phyloP scores from a whole-genome alignment of 1,140 invertebrate genomes.

The Meloidogyne exigua region DNA sequence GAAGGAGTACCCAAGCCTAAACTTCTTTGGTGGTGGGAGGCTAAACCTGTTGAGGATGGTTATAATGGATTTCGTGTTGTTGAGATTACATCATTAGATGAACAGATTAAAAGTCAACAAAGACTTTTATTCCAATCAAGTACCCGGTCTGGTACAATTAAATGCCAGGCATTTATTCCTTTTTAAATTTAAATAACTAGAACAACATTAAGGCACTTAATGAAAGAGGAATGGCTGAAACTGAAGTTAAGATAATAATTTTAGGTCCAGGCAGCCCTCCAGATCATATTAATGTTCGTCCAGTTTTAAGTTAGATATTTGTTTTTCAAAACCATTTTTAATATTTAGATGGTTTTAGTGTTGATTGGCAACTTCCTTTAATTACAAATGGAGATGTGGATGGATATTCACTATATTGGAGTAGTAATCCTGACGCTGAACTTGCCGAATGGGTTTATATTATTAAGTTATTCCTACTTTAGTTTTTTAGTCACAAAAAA shows the following conservation, averaged over 20 bases:
- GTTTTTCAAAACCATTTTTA: background rate
- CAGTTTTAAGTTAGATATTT: constrained; percentile 31
- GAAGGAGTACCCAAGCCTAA: constrained; percentile 60
- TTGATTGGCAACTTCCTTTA: constrained; percentile 56
- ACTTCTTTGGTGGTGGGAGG: constrained; percentile 62
- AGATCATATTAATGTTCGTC: constrained; percentile 45
- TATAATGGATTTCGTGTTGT: constrained; percentile 62
- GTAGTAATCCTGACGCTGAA: constrained; percentile 57
- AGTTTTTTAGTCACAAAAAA: constrained; percentile 35
- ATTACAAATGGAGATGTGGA: constrained; percentile 54
- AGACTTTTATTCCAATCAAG: constrained; percentile 56
- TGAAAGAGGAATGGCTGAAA: constrained; percentile 54
- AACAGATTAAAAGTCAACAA: constrained; percentile 48
- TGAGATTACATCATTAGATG: constrained; percentile 54
- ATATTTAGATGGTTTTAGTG: constrained; percentile 42
- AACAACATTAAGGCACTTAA: constrained; percentile 49
- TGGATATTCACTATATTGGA: constrained; percentile 60
- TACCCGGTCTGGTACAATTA: constrained; percentile 52
- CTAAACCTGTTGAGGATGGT: constrained; percentile 54
- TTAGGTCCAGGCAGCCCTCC: constrained; percentile 57
- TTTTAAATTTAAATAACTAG: background rate
- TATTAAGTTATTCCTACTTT: background rate
- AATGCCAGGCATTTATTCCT: constrained; percentile 40
- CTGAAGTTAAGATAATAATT: constrained; percentile 55
- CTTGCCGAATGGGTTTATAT: constrained; percentile 48